Conservation (phyloP, 1,140 invertebrate genomes). For the Drosophila ercepeae region DNA sequence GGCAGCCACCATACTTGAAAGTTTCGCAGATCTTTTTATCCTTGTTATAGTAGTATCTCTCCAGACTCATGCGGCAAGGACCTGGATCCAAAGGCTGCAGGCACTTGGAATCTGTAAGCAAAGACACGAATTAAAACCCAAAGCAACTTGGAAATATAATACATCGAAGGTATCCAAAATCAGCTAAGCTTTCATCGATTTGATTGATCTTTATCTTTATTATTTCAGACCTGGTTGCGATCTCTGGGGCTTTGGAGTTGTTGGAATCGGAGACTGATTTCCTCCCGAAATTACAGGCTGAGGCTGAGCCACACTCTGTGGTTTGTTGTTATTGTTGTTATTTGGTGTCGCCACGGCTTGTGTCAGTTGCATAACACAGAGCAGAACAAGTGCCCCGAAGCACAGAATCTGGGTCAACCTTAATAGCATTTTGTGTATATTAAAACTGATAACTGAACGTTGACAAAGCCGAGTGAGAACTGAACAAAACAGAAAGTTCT, state of each 20-base stretch:
- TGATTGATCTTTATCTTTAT: background rate
- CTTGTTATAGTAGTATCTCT: constrained; percentile 73
- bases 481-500: constrained; percentile 40
- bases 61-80: constrained; percentile 77
- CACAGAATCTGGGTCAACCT: constrained; percentile 59
- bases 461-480: constrained; percentile 51
- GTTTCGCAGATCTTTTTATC: constrained; percentile 75
- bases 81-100: constrained; percentile 67
- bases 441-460: constrained; percentile 51
- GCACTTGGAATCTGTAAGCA: constrained; percentile 62
- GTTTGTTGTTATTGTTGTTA: constrained; percentile 9
- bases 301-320: constrained; percentile 8
- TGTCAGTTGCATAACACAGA: constrained; percentile 39
- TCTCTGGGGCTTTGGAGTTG: constrained; percentile 24
- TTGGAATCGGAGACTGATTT: constrained; percentile 4
- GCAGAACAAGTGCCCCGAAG: constrained; percentile 32
- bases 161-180: too few species aligned
- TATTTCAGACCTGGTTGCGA: constrained; percentile 6
- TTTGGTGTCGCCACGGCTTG: constrained; percentile 47
- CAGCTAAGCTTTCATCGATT: background rate
- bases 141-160: background rate
- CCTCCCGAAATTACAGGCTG: constrained; percentile 11
- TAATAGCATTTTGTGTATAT: constrained; percentile 15
- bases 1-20: constrained; percentile 93
- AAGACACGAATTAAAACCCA: background rate